A percentile compares a stretch with the other conserved stretches of the same genome.
These are phyloP conservation scores for Gymnogyps californianus DNA, from an alignment of 2,113 vertebrate species.

Conservation along the genomic window DNA sequence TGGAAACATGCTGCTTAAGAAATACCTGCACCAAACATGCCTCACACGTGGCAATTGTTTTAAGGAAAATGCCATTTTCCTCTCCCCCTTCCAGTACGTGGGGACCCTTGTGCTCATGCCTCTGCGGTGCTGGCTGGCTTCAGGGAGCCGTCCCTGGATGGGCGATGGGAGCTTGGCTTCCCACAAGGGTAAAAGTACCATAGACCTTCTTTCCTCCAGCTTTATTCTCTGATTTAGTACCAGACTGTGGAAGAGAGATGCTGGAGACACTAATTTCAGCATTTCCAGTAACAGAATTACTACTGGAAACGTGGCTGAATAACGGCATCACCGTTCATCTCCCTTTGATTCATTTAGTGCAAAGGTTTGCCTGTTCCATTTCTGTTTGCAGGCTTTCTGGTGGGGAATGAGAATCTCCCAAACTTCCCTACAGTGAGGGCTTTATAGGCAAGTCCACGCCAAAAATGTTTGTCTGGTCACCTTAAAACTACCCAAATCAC, in stretches of 20 bases:
- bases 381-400: neutral
- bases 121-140: fast-evolving
- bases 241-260: neutral
- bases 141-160: fast-evolving
- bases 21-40: neutral
- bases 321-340: fast-evolving
- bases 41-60: fast-evolving
- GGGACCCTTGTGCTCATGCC: neutral
- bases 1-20: neutral
- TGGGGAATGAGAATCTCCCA: neutral
- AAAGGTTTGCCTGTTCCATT: neutral
- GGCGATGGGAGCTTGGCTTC: fast-evolving
- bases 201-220: neutral
- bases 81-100: fast-evolving
- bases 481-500: neutral
- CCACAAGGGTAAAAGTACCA: neutral
- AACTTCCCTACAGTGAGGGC: neutral
- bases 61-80: neutral
- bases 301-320: neutral
- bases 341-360: neutral
- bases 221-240: neutral
- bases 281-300: neutral
- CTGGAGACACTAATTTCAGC: neutral
- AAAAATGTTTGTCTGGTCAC: neutral
- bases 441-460: neutral